Base-by-base conservation (phyloP, 2,797 vertebrate genomes). In the Anabacerthia variegaticeps region DNA sequence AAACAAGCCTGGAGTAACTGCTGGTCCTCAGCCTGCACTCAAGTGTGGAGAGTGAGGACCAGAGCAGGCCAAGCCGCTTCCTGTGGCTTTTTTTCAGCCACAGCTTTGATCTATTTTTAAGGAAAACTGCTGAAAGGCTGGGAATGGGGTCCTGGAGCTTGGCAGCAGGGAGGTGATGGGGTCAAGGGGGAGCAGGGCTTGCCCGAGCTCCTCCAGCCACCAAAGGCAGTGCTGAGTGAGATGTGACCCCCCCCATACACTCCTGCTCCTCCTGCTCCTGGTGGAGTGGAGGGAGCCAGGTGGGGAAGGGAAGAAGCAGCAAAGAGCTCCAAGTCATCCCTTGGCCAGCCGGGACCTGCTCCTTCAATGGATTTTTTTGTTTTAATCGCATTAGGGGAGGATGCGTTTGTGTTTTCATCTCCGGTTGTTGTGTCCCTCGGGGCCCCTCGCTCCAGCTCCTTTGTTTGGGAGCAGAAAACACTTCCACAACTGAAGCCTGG, bases 381-480 rank as follows among this genome's bases (percentile, higher is more conserved):
- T 87, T 58, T 86, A 80, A 88, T 88, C 56, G 2, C 75, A 85
- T 75, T 39, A 85, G 63, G 68, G 62, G 63, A 87, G 87, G 96
- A 96, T 91, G 76, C 8, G 1, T 88, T 96, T 65, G 78, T 66
- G 65, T 90, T 92, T 94, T 79, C 93, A 93, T 93, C 96, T 90
- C 94, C 59, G 87, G 78, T 85, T 95, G 91, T 95, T 93, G 93
- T 89, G 80, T 93, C 94, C 85, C 89, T 55, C 0, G 12, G 75
- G 95, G 73, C 37, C 68, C 80, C 46, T 72, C 0, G 1, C 82
- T 93, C 20, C 85, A 56, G 74, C 72, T 69, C 78, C 80, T 96
- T 95, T 95, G 89, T 95, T 49, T 94, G 89, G 44, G 81, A 94
- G 87, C 88, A 95, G 85, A 93, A 96, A 93, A 88, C 36, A 39